phyloP scores from a whole-genome alignment of 2,113 vertebrate species.

The Aepyceros melampus region DNA sequence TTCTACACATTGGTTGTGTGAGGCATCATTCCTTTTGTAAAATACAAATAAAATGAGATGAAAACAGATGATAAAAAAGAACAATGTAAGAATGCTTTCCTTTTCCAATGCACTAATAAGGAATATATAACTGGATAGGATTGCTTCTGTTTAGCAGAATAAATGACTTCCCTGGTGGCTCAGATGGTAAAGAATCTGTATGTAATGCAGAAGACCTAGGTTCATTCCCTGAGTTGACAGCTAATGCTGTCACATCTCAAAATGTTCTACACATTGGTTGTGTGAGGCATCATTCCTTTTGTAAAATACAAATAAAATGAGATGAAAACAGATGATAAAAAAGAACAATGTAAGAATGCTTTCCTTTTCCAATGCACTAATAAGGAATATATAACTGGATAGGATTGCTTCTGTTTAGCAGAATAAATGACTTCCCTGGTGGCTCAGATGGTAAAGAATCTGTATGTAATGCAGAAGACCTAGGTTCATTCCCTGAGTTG shows the following conservation, averaged over 20 bases:
- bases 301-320: no score
- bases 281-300: no score
- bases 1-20: not conserved
- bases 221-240: not conserved
- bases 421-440: not conserved
- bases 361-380: not conserved
- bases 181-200: not conserved
- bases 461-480: not conserved
- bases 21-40: not conserved
- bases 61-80: not conserved
- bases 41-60: constrained; percentile 31
- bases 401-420: constrained; percentile 49
- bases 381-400: not conserved
- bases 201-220: not conserved
- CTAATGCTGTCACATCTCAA: no score
- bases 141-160: constrained; percentile 32
- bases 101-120: constrained; percentile 4
- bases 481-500: not conserved
- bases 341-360: not conserved
- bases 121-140: constrained; percentile 24
- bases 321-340: no score
- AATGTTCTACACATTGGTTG: no score
- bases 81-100: not conserved
- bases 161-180: not conserved
- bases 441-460: not conserved